phyloP scores from a whole-genome alignment of 2,797 vertebrate species.

The Serranus cabrilla region DNA sequence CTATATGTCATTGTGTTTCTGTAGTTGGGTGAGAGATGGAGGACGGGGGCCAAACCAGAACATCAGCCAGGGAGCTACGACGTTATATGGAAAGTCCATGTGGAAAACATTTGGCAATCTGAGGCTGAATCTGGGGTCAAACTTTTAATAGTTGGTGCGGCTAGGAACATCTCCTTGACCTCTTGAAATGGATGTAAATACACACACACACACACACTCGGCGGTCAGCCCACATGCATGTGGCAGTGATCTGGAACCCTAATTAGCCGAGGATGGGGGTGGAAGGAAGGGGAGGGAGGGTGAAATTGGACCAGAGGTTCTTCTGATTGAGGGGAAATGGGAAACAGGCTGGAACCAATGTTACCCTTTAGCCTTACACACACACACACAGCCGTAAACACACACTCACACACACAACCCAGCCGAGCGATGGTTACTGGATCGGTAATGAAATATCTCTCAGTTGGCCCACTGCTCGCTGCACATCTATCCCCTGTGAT shows the following conservation, averaged over 20 bases:
- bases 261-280: constrained; percentile 73
- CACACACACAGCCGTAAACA: constrained; percentile 31
- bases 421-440: constrained; percentile 43
- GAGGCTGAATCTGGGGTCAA: constrained; percentile 71
- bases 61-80: constrained; percentile 18
- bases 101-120: constrained; percentile 75
- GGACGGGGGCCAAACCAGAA: constrained; percentile 19
- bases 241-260: constrained; percentile 80
- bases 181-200: constrained; percentile 58
- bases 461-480: constrained; percentile 45
- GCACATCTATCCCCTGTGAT: constrained; percentile 48
- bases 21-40: constrained; percentile 40
- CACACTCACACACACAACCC: constrained; percentile 19
- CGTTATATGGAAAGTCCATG: constrained; percentile 51
- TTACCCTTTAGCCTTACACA: constrained; percentile 58
- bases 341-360: constrained; percentile 76
- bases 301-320: constrained; percentile 77
- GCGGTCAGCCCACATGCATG: constrained; percentile 61
- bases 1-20: constrained; percentile 51
- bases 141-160: constrained; percentile 65
- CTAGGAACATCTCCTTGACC: constrained; percentile 76
- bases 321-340: constrained; percentile 83
- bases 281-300: constrained; percentile 62
- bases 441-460: constrained; percentile 53
- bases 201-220: constrained; percentile 29